Base-by-base conservation (phyloP, 2,888 invertebrate genomes). In the Geophilus truncorum region DNA sequence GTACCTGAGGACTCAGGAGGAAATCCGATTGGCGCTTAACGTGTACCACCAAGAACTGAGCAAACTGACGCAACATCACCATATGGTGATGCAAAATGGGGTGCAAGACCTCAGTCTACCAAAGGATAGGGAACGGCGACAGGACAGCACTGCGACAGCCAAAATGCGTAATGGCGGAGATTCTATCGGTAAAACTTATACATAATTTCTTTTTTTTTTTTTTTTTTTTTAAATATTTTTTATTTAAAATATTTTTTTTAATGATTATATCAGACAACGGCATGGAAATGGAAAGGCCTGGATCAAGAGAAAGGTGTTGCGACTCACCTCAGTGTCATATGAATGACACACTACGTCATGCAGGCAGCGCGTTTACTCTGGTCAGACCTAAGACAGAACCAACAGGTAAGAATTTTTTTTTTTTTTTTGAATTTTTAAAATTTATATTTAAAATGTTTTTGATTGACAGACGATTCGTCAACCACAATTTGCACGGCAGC, bases 1-100 rank as follows among this genome's bases (percentile, higher is more conserved):
- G 77, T 86, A 85, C 84, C 86, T 86, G 81, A 83, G 86, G 57
- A 86, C 93, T n/a, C 92, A 92, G 83, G 96, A 96, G 84, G 96
- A 96, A 85, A 93, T 96, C 85, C 92, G 96, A 62, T 90, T 96
- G 89, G 95, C 95, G 12, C 88, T 96, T 75, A 95, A 96, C 85
- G 94, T 96, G 30, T 97, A 96, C 88, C 96, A 96, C 86, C 92
- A 97, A 83, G 97, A 98, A 88, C 90, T 98, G 83, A 93, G 94
- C 85, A 95, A 97, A 87, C 89, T 97, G 83, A 95, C 93, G 84
- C 86, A 81, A 12, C 81, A 81, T 30, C 82, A 82, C 57, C 45
- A 81, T 28, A 45, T 62, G 36, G 81, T 80, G 34, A 28, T 79
- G n/a, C 82, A 82, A 77, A 82, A 82, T 81, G 88, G 89, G 80